These are phyloP conservation scores for Heliconius eleuchia DNA, from an alignment of 1,140 invertebrate species.

Conservation along the genomic window DNA sequence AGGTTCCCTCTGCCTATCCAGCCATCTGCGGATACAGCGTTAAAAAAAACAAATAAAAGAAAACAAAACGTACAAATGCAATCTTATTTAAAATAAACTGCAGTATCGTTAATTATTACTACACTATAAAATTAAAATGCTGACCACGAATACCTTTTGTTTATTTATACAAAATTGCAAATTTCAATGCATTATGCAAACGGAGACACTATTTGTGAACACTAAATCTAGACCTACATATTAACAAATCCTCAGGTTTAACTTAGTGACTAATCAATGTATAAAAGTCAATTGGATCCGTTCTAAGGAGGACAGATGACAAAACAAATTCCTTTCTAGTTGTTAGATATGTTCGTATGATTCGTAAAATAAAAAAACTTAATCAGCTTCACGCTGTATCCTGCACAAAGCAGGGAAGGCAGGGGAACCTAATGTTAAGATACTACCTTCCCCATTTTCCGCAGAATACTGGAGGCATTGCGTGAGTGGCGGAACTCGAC, in stretches of 20 bases:
- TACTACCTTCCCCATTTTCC: too few species aligned
- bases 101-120: background rate
- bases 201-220: background rate
- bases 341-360: too few species aligned
- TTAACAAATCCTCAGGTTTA: background rate
- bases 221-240: conserved; percentile 2
- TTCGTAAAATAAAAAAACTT: too few species aligned
- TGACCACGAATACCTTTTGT: background rate
- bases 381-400: too few species aligned
- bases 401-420: too few species aligned
- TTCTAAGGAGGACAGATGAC: conserved; percentile 3
- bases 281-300: background rate
- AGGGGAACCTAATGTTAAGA: too few species aligned
- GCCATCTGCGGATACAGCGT: too few species aligned
- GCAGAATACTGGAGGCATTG: too few species aligned
- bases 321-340: background rate
- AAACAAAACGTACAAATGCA: background rate
- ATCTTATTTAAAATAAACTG: background rate
- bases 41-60: background rate
- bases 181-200: conserved; percentile 21
- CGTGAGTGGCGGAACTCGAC: too few species aligned
- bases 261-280: background rate
- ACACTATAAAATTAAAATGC: background rate
- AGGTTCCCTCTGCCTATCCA: too few species aligned
- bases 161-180: conserved; percentile 11